A percentile compares a stretch with the other conserved stretches of the same genome.
Evolutionary conservation across 64 coral and sea anemone species (phyloP).

Genomic region (Montipora capricornis): DNA sequence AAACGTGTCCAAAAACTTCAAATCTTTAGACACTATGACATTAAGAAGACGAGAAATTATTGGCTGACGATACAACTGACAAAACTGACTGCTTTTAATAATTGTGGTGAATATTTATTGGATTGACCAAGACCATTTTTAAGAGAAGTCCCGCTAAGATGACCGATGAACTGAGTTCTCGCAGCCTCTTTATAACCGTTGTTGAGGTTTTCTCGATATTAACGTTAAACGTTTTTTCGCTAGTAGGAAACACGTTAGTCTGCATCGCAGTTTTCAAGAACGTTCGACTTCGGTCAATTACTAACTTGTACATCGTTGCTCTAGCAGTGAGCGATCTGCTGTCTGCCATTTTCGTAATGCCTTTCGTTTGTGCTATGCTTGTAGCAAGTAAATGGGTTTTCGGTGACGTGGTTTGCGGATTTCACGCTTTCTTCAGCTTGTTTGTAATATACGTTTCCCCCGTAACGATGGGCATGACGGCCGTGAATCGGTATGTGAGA

Average conservation of each 20-base stretch:
- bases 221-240: neutral
- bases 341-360: neutral
- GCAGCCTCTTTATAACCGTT: neutral
- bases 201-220: neutral
- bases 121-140: neutral
- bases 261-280: constrained; percentile 16
- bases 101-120: too few species aligned
- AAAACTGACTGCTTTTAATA: too few species aligned
- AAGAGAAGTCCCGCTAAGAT: neutral
- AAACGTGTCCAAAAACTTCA: too few species aligned
- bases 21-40: too few species aligned
- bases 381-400: neutral
- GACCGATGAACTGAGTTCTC: neutral
- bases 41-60: too few species aligned
- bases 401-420: neutral
- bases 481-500: neutral
- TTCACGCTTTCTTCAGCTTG: neutral
- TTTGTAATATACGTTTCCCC: neutral
- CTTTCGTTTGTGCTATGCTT: neutral
- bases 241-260: constrained; percentile 3
- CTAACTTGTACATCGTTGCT: neutral
- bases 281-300: neutral
- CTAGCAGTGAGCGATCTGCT: neutral
- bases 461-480: neutral
- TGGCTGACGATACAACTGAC: too few species aligned